Evolutionary conservation across 2,797 vertebrate species (phyloP), one percentile per base, ranked within the genome.

Genomic region (Syngnathus acus): DNA sequence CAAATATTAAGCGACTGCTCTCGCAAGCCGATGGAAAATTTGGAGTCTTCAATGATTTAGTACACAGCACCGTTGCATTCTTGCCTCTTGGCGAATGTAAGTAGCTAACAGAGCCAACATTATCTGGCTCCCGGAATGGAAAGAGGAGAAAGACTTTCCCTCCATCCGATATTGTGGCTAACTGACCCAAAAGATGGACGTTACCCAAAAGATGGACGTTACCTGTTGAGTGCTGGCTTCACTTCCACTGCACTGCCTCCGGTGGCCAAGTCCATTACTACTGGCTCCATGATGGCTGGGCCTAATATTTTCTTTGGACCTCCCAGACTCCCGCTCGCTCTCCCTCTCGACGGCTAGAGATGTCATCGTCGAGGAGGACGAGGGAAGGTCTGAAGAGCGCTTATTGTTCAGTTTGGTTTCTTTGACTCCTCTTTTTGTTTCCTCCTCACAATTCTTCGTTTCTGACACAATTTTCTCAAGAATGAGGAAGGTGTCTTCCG

Each of bases 391-490:
- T 0, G 80, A 14, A 1, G 73, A 64, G 8, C 45, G 65, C 51
- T 72, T 47, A 51, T 79, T 73, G 64, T 83, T 83, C 10, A 71
- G 26, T 26, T 47, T 64, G 72, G 68, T 81, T 4, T 81, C 80
- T 48, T 65, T 81, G 7, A 64, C 73, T 6, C 74, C 68, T 40
- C 58, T 70, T 60, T 72, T 82, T 45, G 54, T 42, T 1, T 39
- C 72, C 38, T 75, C 70, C 8, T 90, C 88, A 66, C 69, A 79
- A n/a, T 77, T 89, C 39, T 92, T 83, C 26, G 90, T 95, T 82
- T 96, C 94, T 68, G 94, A 93, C 39, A 95, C 95, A 9, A 99
- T 98, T 76, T 93, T 93, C 76, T 98, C 94, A 65, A 99, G 86
- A 38, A 99, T 74, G 5, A 90, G 84, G 72, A 98, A 91, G 0